A percentile compares a stretch with the other conserved stretches of the same genome.
Evolutionary conservation across 1,140 invertebrate species (phyloP).

Genomic region (Drosophila melanogaster): DNA sequence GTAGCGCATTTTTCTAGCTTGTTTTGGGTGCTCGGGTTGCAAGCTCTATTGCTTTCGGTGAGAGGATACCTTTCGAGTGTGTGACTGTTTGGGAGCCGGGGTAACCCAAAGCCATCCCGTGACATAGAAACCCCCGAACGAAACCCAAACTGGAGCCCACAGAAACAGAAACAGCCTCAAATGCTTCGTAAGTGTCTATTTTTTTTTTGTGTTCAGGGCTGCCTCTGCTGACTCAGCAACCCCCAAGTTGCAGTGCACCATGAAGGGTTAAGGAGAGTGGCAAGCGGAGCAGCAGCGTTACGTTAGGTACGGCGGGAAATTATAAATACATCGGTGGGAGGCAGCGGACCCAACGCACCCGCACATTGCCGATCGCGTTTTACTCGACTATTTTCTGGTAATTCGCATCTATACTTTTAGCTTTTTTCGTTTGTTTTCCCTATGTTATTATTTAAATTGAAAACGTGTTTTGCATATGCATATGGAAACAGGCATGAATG

Average conservation of each 20-base stretch:
- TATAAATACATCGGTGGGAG: constrained; percentile 24
- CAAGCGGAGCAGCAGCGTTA: neutral
- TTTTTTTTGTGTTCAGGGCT: constrained; percentile 41
- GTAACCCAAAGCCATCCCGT: constrained; percentile 61
- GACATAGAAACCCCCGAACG: constrained; percentile 65
- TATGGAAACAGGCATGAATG: constrained; percentile 51
- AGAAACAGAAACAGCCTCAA: constrained; percentile 47
- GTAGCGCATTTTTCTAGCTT: constrained; percentile 75
- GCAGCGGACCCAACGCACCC: constrained; percentile 38
- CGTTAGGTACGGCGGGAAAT: constrained; percentile 4
- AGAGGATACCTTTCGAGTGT: constrained; percentile 41
- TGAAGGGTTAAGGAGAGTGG: neutral
- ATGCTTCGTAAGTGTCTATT: constrained; percentile 21
- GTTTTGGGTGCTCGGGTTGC: constrained; percentile 73
- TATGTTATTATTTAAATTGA: constrained; percentile 60
- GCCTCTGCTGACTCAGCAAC: constrained; percentile 42
- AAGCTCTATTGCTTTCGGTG: constrained; percentile 29
- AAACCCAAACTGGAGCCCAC: constrained; percentile 24
- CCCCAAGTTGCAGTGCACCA: constrained; percentile 4
- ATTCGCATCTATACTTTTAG: constrained; percentile 23
- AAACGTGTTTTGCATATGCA: constrained; percentile 73
- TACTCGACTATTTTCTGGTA: neutral
- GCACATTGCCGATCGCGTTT: constrained; percentile 15
- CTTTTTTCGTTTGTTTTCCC: constrained; percentile 15
- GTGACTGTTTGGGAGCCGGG: constrained; percentile 3